These are phyloP conservation scores for Donacobius atricapilla DNA, from an alignment of 2,113 vertebrate genomes.

Conservation along the genomic window DNA sequence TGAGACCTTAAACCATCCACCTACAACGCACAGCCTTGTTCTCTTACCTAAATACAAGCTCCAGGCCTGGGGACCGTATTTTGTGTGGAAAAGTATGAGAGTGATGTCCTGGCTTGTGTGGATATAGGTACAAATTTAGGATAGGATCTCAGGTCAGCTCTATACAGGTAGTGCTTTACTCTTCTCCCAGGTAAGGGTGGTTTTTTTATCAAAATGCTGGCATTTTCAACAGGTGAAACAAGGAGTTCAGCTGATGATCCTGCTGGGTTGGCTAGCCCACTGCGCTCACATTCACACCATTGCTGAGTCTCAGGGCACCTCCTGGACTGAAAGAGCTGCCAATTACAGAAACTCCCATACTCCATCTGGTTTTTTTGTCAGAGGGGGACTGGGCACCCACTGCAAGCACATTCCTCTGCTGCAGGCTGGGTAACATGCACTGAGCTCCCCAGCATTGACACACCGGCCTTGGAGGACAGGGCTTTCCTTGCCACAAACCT, in stretches of 20 bases:
- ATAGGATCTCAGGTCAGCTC: neutral
- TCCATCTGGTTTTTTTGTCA: neutral
- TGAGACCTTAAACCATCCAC: neutral
- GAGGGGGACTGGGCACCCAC: neutral
- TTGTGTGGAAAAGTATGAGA: neutral
- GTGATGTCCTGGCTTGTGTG: neutral
- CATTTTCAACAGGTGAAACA: neutral
- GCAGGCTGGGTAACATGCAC: fast-evolving
- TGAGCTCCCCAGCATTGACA: neutral
- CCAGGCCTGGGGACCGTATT: neutral
- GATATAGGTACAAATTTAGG: neutral
- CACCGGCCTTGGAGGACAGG: neutral
- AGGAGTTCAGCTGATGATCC: neutral
- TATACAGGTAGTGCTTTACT: neutral
- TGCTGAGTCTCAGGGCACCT: neutral
- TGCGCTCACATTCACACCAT: neutral
- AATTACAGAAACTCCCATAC: neutral
- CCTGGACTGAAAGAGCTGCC: neutral
- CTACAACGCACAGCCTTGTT: neutral
- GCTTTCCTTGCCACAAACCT: neutral
- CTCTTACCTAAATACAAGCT: neutral
- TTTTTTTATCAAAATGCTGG: neutral
- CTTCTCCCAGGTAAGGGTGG: neutral
- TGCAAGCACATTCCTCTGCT: neutral
- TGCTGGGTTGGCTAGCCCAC: fast-evolving